Base-by-base conservation (phyloP, 2,888 invertebrate genomes). In the Hyposoter dolosus region DNA sequence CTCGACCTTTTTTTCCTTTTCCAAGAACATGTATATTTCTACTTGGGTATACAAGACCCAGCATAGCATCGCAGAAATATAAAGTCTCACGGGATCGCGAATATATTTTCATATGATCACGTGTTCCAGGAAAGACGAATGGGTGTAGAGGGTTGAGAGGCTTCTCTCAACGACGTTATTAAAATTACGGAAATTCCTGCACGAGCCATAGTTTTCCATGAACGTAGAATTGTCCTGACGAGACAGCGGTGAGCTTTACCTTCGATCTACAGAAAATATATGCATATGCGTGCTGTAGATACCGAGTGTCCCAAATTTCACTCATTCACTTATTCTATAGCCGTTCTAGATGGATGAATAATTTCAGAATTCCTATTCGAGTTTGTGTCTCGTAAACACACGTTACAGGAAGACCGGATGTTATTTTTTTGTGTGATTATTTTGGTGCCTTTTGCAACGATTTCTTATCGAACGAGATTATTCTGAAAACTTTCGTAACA, bases 151-250 rank as follows among this genome's bases (percentile, higher is more conserved):
- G 47, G 47, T 9, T 56, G 35, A 32, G 63, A 40, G 40, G 19
- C 40, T 75, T 32, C 32, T 50, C 35, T 45, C 79, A 65, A 71
- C 63, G 80, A 77, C 83, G 71, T 85, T 85, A 85, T 85, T 83
- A 80, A 85, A 85, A 85, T 85, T 80, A 83, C 85, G 79, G 76
- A 80, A 85, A 85, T 83, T 83, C 85, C 80, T 76, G 56, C 76
- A 66, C 83, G 83, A 56, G 66, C 50, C 35, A 63, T 53, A 65
- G 65, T 28, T 23, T 56, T 63, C 45, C 56, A 43, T 28, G 69
- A 60, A 43, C 66, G 71, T 45, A 45, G 72, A 66, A 83, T 68
- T 40, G 69, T 28, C 45, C 69, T 56, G 82, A 50, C 72, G 71
- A 35, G 71, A 71, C 28, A 65, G 69, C 50, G 56, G 35, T 40